Percentiles rank a stretch among this genome's conserved stretches.
Evolutionary conservation across 2,113 vertebrate species (phyloP).

Genomic region (Sylvia atricapilla): DNA sequence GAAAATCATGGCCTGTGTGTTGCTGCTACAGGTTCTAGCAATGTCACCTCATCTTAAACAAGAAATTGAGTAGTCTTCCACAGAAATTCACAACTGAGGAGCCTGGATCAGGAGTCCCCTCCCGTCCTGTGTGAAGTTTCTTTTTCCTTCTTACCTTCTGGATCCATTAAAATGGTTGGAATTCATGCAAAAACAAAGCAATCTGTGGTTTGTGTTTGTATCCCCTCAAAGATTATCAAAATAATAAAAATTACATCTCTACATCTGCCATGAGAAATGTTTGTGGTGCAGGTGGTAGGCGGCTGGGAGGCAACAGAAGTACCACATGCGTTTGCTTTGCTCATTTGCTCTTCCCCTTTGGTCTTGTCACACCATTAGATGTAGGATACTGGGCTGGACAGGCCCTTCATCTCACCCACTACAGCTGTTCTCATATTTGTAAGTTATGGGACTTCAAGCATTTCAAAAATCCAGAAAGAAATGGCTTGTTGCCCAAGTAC

Average conservation of each 20-base stretch:
- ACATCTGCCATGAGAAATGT: neutral
- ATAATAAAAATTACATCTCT: neutral
- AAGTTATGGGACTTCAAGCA: conserved; percentile 3
- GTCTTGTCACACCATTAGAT: neutral
- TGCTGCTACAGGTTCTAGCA: neutral
- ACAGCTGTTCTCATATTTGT: conserved; percentile 25
- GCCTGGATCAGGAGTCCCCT: neutral
- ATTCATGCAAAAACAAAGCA: accelerated
- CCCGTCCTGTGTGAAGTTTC: neutral
- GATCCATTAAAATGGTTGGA: neutral
- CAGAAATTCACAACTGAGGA: neutral
- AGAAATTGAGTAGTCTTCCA: neutral
- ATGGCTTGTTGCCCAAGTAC: neutral
- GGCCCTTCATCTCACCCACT: neutral
- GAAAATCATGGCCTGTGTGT: neutral
- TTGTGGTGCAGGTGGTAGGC: neutral
- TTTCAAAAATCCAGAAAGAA: conserved; percentile 2
- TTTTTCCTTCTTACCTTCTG: neutral
- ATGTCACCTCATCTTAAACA: neutral
- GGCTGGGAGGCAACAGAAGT: neutral
- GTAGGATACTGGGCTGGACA: neutral
- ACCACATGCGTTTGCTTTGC: neutral
- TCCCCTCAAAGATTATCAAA: neutral
- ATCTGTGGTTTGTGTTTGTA: neutral
- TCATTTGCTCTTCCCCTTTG: neutral